Base-by-base conservation (phyloP, 2,888 invertebrate species). In the Orthonevra nobilis region DNA sequence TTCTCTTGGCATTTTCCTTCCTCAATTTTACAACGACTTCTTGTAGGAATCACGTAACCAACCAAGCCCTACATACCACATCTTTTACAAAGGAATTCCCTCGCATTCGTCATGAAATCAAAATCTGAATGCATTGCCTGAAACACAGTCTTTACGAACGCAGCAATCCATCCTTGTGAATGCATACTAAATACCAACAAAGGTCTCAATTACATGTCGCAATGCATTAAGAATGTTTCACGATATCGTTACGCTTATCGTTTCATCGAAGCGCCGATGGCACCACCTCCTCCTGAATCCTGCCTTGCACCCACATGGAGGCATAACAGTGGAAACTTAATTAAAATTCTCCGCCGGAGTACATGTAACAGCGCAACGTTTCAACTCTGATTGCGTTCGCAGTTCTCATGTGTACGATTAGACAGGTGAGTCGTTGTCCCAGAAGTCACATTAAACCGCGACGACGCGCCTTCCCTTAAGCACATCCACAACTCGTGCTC, bases 331-430 rank as follows among this genome's bases (percentile, higher is more conserved):
- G 61, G 28, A 66, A 73, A 73, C 73, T 73, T 66, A 73, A 73
- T 73, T 73, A 66, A 74, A 74, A 74, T 66, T 74, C 73, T 42
- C 34, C 50, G 32, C 50, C 7, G 12, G 54, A 23, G 28, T 23
- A 56, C 56, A 40, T 48, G 52, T 66, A 74, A 68, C 68, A 50
- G 73, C 30, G 36, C 30, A 30, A 42, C 50, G 50, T 48, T 73
- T 66, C 36, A 52, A 40, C 60, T 66, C 34, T 66, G 73, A 74
- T 74, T 74, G 52, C 68, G 26, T 52, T 56, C 50, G 26, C n/a
- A 52, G 26, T 73, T 28, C 30, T 52, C 44, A 74, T 36, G 64
- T 56, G 36, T 46, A 36, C 30, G 58, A 28, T 60, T 44, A 74
- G 28, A 36, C 60, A 30, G 60, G 52, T 23, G 3, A 23, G 3